Percentiles rank a stretch among this genome's conserved stretches.
phyloP scores from a whole-genome alignment of 2,113 vertebrate genomes.

The Rousettus leschenaultii region DNA sequence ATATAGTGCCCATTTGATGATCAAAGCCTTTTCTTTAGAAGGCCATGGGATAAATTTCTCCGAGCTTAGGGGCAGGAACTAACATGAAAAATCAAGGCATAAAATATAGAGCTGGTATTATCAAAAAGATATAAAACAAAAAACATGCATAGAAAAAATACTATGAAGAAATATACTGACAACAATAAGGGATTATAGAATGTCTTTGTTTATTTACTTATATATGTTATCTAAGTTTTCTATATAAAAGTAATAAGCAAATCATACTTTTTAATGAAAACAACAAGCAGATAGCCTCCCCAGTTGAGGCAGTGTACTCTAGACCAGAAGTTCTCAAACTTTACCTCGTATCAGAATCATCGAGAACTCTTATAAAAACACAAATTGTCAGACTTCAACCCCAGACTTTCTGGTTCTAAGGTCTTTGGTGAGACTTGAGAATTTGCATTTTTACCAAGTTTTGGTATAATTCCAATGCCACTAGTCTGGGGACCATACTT shows the following conservation, averaged over 20 bases:
- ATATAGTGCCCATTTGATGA: background rate
- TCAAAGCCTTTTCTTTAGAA: background rate
- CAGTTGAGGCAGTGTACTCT: background rate
- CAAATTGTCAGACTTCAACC: background rate
- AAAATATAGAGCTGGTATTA: background rate
- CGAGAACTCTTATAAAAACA: background rate
- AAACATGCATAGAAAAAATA: background rate
- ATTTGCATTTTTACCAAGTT: background rate
- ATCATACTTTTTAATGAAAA: background rate
- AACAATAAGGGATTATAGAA: background rate
- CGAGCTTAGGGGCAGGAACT: background rate
- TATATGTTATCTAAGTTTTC: background rate
- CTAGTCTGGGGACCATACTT: background rate
- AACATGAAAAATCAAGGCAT: background rate
- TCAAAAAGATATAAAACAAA: constrained; percentile 1
- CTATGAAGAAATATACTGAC: background rate
- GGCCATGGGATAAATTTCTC: background rate
- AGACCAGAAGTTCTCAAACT: background rate
- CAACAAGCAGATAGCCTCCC: background rate
- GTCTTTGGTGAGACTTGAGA: background rate
- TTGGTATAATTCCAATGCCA: background rate
- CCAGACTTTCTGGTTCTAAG: background rate
- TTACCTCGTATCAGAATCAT: background rate
- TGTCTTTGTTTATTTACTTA: background rate
- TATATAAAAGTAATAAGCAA: background rate